Evolutionary conservation across 2,888 invertebrate genomes (phyloP).

Genomic region (Dorcus parallelipipedus): DNA sequence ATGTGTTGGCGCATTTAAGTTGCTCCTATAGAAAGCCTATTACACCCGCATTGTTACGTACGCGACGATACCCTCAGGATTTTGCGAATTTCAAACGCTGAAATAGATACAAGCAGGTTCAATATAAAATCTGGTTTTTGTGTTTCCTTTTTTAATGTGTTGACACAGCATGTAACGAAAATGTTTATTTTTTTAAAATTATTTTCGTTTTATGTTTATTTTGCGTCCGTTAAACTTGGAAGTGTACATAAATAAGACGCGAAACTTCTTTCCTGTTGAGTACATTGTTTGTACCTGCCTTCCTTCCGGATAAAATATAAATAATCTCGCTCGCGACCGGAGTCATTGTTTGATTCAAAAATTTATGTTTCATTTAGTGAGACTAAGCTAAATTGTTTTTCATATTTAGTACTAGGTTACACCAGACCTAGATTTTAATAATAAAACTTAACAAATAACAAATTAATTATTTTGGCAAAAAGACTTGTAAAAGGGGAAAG

Average conservation of each 20-base stretch:
- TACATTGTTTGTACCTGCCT: constrained; percentile 31
- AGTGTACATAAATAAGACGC: constrained; percentile 15
- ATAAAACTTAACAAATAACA: too few relatives aligned
- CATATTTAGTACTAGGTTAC: too few relatives aligned
- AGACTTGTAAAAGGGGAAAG: too few relatives aligned
- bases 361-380: constrained; percentile 33
- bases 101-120: constrained; percentile 8
- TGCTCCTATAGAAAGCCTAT: constrained; percentile 14
- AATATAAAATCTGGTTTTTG: constrained; percentile 4
- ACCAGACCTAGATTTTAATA: too few relatives aligned
- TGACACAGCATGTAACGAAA: too few relatives aligned
- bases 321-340: constrained; percentile 34
- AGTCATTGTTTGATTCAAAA: constrained; percentile 33
- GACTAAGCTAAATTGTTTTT: constrained; percentile 20
- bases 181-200: constrained; percentile 8
- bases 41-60: constrained; percentile 3
- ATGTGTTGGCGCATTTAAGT: constrained; percentile 28
- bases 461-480: too few relatives aligned
- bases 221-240: constrained; percentile 12
- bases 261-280: constrained; percentile 24
- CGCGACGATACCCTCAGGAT: constrained; percentile 12
- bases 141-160: too few relatives aligned
- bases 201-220: constrained; percentile 13
- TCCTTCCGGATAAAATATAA: constrained; percentile 36
- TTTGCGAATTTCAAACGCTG: constrained; percentile 10